Base-by-base conservation (phyloP, 2,888 invertebrate genomes). In the Drosophila nr. medialis region DNA sequence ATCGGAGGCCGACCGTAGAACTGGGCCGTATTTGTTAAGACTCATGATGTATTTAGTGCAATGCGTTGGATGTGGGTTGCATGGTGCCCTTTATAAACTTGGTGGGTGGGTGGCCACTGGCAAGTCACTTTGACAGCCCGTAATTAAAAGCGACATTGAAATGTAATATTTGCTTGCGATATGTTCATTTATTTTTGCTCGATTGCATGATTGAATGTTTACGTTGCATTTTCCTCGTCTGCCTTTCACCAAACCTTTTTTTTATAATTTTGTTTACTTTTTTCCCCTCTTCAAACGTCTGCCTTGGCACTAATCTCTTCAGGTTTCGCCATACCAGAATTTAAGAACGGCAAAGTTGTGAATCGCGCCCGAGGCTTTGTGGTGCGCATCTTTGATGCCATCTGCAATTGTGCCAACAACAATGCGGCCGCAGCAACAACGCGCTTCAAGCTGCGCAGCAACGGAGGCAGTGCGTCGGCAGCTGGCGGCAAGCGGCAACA, bases 351-450 rank as follows among this genome's bases (percentile, higher is more conserved):
- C 77, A 94, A 95, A 76, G 92, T 95, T 68, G 95, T 95, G 2
- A 93, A 93, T 77, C 93, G 95, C 27, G 95, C 95, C 34, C 93
- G 95, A 45, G 95, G 95, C 45, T 94, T 95, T 85, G 94, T 95
- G 15, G 93, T 95, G 59, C 94, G 95, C 71, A 93, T 95, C 91
- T 95, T 95, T 82, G 95, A 95, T 91, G 94, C 95, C 8, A 94
- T 95, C 54, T 95, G 95, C 92, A 95, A 95, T 92, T 95, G 95
- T 86, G 95, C 95, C 69, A 95, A 95, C 84, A 86, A 80, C 69
- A 87, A 87, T 94, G 94, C 27, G 6, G 92, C 95, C 8, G 92
- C 94, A 11, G 93, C 95, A 49, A 94, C 95, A 4, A 90, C 91
- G 45, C 91, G 92, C 18, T 90, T 91, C 51, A 91, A 92, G 68